Evolutionary conservation across 2,888 invertebrate genomes (phyloP).

Genomic region (Noctua janthina): DNA sequence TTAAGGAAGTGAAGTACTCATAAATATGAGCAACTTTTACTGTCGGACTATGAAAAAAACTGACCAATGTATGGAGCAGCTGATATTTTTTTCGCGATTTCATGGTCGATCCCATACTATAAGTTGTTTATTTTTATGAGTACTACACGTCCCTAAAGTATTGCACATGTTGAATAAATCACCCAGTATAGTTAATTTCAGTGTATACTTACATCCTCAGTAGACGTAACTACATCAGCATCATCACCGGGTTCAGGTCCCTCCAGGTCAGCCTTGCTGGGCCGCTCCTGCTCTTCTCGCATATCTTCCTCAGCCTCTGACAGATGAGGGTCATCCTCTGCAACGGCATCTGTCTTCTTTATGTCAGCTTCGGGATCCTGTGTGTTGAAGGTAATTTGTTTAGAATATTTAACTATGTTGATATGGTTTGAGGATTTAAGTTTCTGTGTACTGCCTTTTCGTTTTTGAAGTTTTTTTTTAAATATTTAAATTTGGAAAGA

Average conservation of each 20-base stretch:
- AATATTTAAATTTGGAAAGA: background rate
- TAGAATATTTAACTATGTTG: background rate
- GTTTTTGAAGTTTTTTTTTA: background rate
- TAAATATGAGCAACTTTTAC: background rate
- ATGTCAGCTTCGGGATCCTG: conserved; percentile 86
- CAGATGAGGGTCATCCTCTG: conserved; percentile 91
- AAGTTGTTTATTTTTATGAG: no score
- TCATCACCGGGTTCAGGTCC: conserved; percentile 61
- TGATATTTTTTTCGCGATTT: background rate
- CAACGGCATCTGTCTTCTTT: conserved; percentile 94
- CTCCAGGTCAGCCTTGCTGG: conserved; percentile 75
- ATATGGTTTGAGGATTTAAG: background rate
- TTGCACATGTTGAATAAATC: background rate
- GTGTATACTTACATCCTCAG: conserved; percentile 55
- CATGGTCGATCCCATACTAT: no score
- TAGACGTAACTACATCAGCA: conserved; percentile 42
- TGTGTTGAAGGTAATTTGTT: background rate
- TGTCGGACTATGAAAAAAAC: background rate
- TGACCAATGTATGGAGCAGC: no score
- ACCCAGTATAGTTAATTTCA: background rate
- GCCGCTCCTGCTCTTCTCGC: conserved; percentile 74
- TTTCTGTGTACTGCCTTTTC: background rate
- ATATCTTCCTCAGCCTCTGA: conserved; percentile 79
- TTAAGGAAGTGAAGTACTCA: background rate
- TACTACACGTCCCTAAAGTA: background rate